Percentiles rank a stretch among this genome's conserved stretches.
These are phyloP conservation scores for Salticus scenicus DNA, from an alignment of 2,888 invertebrate genomes.

Conservation along the genomic window DNA sequence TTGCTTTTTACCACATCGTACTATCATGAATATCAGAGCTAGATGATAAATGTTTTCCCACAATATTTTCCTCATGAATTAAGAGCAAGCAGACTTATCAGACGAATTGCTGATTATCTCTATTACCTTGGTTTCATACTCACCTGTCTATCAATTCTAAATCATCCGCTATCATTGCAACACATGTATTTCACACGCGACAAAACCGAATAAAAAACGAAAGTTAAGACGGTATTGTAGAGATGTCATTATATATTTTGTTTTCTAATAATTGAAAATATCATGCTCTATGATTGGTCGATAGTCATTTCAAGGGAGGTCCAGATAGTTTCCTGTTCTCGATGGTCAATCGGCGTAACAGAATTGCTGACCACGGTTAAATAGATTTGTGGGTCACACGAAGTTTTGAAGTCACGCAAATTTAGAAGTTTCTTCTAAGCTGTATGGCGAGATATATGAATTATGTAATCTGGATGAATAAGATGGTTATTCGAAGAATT, in stretches of 20 bases:
- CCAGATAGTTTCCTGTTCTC: conserved; percentile 42
- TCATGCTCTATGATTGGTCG: conserved; percentile 35
- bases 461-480: conserved; percentile 8
- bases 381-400: conserved; percentile 46
- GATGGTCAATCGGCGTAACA: conserved; percentile 46
- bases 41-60: neutral
- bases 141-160: neutral
- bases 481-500: neutral
- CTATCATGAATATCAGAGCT: neutral
- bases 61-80: neutral
- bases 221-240: neutral
- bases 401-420: conserved; percentile 26
- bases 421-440: neutral
- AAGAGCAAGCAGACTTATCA: neutral
- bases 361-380: conserved; percentile 54
- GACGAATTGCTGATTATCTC: neutral
- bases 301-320: conserved; percentile 5
- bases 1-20: neutral
- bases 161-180: conserved; percentile 28
- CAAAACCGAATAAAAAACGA: conserved; percentile 28
- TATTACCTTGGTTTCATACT: neutral
- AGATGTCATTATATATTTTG: no score
- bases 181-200: conserved; percentile 37
- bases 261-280: conserved; percentile 28
- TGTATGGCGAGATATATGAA: neutral